phyloP scores from a whole-genome alignment of 2,113 vertebrate genomes.

The Aramus guarauna region DNA sequence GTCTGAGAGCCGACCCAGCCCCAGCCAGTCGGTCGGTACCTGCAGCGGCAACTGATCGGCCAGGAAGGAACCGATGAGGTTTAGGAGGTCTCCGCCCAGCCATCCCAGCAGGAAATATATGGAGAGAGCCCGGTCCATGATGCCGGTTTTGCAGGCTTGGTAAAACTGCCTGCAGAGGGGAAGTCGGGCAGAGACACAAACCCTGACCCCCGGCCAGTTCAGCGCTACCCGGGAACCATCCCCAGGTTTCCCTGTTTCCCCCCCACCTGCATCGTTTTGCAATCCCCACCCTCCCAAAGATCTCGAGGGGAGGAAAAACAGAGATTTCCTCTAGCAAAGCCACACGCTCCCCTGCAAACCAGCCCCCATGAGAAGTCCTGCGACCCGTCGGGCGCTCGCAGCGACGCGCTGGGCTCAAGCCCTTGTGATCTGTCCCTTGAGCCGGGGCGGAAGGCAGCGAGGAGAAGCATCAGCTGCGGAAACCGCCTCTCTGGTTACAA shows the following conservation, averaged over 20 bases:
- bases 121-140: slow-evolving; percentile 92
- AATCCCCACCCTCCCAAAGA: not conserved
- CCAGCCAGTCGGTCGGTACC: slow-evolving; percentile 57
- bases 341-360: not conserved
- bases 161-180: slow-evolving; percentile 83
- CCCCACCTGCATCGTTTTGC: not conserved
- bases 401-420: not conserved
- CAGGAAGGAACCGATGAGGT: slow-evolving; percentile 90
- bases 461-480: not conserved
- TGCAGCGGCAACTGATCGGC: slow-evolving; percentile 93
- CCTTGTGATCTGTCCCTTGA: rapidly evolving
- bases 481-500: not conserved
- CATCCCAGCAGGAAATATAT: slow-evolving; percentile 94
- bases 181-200: not conserved
- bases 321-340: not conserved
- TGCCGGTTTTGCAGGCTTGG: slow-evolving; percentile 86
- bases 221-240: not conserved
- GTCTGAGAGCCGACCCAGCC: not conserved
- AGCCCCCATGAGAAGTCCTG: not conserved
- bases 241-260: not conserved
- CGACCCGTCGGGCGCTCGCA: rapidly evolving
- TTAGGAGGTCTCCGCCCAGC: slow-evolving; percentile 91
- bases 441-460: rapidly evolving
- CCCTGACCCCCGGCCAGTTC: not conserved
- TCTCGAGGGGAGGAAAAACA: rapidly evolving